Conservation (phyloP, 2,113 vertebrate genomes). For the Bombycilla garrulus region DNA sequence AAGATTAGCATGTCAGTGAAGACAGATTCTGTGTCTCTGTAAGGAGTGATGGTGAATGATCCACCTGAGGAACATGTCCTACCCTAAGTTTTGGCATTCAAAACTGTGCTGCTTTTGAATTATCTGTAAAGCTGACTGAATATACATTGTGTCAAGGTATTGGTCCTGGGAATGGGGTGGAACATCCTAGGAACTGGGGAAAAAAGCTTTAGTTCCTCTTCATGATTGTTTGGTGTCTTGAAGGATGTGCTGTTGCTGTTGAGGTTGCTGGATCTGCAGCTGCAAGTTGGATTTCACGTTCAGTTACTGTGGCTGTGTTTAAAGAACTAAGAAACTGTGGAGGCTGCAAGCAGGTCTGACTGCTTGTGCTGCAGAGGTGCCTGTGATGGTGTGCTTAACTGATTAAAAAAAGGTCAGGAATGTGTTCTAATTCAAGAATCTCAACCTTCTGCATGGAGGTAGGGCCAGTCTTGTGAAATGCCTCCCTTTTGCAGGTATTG, state of each 20-base stretch:
- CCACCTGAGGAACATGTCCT: neutral
- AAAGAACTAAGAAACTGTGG: neutral
- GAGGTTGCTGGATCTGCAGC: neutral
- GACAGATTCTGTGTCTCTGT: neutral
- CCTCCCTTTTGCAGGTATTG: neutral
- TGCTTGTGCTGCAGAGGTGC: neutral
- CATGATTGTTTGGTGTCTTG: fast-evolving
- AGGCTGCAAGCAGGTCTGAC: neutral
- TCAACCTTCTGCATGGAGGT: neutral
- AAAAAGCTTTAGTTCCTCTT: neutral
- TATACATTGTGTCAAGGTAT: fast-evolving
- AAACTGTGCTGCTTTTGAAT: neutral
- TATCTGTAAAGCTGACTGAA: neutral
- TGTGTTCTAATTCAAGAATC: neutral
- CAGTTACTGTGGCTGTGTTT: neutral
- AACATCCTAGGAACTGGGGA: neutral
- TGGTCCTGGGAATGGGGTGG: neutral
- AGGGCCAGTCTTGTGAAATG: neutral
- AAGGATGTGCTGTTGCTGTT: too few species aligned
- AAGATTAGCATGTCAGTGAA: neutral
- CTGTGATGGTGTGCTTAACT: neutral
- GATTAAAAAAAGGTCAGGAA: neutral
- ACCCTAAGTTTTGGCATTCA: neutral
- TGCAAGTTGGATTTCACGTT: neutral
- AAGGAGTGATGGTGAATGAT: neutral